These are phyloP conservation scores for Drosophila ezoana DNA, from an alignment of 2,888 invertebrate genomes.

Conservation along the genomic window DNA sequence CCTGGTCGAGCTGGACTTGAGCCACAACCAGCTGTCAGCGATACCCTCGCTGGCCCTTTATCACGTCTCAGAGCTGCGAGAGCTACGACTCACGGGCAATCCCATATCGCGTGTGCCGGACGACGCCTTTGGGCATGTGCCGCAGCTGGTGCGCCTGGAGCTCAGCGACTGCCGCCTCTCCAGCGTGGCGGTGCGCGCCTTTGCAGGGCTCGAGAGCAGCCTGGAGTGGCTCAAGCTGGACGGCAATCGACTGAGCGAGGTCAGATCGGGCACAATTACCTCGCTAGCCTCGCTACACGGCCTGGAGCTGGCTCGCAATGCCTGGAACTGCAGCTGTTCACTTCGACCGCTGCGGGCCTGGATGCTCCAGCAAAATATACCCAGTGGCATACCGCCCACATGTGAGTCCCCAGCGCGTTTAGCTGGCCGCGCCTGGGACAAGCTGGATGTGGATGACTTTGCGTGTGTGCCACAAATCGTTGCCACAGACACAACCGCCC, in stretches of 20 bases:
- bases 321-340: conserved; percentile 93
- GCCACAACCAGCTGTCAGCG: conserved; percentile 88
- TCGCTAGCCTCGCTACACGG: conserved; percentile 90
- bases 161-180: conserved; percentile 90
- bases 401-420: conserved; percentile 89
- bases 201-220: conserved; percentile 89
- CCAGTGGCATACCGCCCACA: conserved; percentile 89
- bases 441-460: conserved; percentile 91
- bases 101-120: conserved; percentile 89
- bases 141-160: conserved; percentile 90
- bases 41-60: conserved; percentile 91
- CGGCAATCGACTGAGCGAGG: conserved; percentile 89
- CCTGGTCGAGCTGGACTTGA: conserved; percentile 92
- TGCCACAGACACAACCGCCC: conserved; percentile 87
- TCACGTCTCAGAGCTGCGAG: conserved; percentile 90
- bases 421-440: conserved; percentile 89
- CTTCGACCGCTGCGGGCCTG: conserved; percentile 91
- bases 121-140: conserved; percentile 89
- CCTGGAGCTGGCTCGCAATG: conserved; percentile 91
- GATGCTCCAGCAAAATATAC: conserved; percentile 92
- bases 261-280: conserved; percentile 89
- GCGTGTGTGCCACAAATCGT: conserved; percentile 91
- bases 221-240: conserved; percentile 92
- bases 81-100: conserved; percentile 91
- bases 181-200: conserved; percentile 89